phyloP scores from a whole-genome alignment of 2,888 invertebrate genomes.

The Lepidocyrtoides sp. region DNA sequence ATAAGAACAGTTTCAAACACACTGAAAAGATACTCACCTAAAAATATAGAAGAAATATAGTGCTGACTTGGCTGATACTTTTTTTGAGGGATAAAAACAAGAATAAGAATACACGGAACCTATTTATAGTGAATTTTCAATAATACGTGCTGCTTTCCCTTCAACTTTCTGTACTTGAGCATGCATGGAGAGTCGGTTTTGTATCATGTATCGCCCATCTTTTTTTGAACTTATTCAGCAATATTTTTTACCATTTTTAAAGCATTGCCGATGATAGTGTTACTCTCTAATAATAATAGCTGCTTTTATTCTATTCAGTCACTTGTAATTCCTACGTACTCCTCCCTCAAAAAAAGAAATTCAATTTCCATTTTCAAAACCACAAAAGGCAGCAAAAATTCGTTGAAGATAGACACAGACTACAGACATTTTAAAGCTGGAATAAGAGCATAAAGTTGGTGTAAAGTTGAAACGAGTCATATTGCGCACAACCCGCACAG shows the following conservation, averaged over 20 bases:
- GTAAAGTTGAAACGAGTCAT: neutral
- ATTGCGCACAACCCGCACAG: no score
- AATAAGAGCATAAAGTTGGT: no score
- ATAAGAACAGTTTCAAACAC: no score
- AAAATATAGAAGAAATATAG: neutral
- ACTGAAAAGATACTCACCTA: no score
- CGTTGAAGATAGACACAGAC: no score
- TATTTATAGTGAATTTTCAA: neutral
- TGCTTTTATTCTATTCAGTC: slow-evolving; percentile 45
- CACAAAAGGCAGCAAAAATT: no score
- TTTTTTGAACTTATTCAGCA: neutral
- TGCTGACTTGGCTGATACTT: slow-evolving; percentile 61
- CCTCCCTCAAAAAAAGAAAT: slow-evolving; percentile 46
- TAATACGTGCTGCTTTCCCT: slow-evolving; percentile 52
- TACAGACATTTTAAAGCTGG: no score
- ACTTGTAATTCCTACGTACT: slow-evolving; percentile 66
- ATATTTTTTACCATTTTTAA: neutral
- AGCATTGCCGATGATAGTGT: neutral
- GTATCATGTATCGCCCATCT: neutral
- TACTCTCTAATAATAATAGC: slow-evolving; percentile 50
- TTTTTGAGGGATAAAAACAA: slow-evolving; percentile 23
- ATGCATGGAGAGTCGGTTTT: neutral
- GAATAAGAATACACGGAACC: neutral
- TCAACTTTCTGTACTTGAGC: slow-evolving; percentile 24
- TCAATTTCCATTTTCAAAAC: slow-evolving; percentile 72